Evolutionary conservation across 1,140 invertebrate genomes (phyloP), one percentile per base, ranked within the genome.

Genomic region (Oncopeltus fasciatus): DNA sequence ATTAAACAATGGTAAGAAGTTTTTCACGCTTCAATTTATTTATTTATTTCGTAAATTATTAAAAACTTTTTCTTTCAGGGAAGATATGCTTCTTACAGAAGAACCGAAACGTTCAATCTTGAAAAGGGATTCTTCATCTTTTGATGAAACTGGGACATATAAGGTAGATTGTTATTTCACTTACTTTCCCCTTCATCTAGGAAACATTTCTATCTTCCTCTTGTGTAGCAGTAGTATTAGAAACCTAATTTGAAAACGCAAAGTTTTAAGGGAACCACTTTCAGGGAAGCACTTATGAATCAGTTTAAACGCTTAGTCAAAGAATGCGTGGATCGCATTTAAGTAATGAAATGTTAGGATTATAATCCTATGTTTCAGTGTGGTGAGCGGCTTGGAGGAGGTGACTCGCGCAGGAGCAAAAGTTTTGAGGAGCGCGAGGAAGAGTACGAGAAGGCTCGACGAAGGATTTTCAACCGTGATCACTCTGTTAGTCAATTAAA

Each of bases 351-450:
- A 44, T 38, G 18, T 27, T 43, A 29, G 20, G 59, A 58, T 69
- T 24, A 24, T 8, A 53, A 24, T 53, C 49, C 49, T 53, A 24
- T 53, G 49, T 53, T 65, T 44, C 66, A 71, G 67, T 80, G 76
- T 31, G 78, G 78, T 0, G 84, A 88, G 66, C 71, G 83, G 62
- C 70, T 81, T 68, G 78, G 75, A 44, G 78, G 80, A 18, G 79
- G 81, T 57, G 83, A 86, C 65, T 82, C 80, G 62, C 77, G 84
- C 59, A 78, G 88, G 49, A 89, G 86, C 70, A 91, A 92, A 73
- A 93, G 89, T 67, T 87, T 92, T 69, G 91, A 95, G 73, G 90
- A 95, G 73, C 76, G 92, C 26, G 89, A 93, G 70, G 84, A 87
- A 68, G 88, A 92, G 65, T 93, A 93, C 72, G 87, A 91, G 69